Evolutionary conservation across 1,140 invertebrate species (phyloP), one percentile per base, ranked within the genome.

Genomic region (Zaprionus nigranus): DNA sequence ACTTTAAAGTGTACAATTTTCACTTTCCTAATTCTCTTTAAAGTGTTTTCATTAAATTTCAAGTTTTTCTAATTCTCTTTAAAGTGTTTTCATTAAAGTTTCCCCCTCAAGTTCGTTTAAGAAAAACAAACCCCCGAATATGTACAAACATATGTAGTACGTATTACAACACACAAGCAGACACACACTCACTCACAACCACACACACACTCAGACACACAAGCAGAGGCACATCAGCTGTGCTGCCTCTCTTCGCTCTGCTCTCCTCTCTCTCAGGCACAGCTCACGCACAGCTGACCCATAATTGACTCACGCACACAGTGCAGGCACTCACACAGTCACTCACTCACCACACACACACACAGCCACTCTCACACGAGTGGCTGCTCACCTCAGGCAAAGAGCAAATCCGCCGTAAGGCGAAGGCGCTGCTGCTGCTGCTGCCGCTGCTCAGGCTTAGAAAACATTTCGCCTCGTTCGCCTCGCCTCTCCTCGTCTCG

Each of bases 201-300:
- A 17, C 13, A 17, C 15, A 20, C 20, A 43, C 22, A 17, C 17
- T 5, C 28, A 63, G 15, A 22, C 60, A 63, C 30, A 49, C 53
- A 36, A 7, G 2, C 26, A 43, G 17, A n/a, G 22, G 51, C 43
- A 64, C 40, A 66, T 73, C 75, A 77, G 75, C 75, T 77, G 75
- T 24, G 30, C 68, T 65, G 51, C 49, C 59, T 54, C 59, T 66
- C 46, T 58, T 43, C 13, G 30, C 38, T 59, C 56, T 74, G 58
- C 61, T 34, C 46, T 49, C 30, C 40, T 60, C 22, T 60, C 22
- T 57, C 75, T 65, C 71, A 58, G 46, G 53, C 80, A 74, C 80
- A 79, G 57, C 80, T 80, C 84, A 88, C 78, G 84, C 85, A 90
- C 86, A 88, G 85, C 85, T 88, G 85, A 88, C 85, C 85, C 85